Conservation (phyloP, 2,888 invertebrate genomes). For the Metopia argyrocephala region DNA sequence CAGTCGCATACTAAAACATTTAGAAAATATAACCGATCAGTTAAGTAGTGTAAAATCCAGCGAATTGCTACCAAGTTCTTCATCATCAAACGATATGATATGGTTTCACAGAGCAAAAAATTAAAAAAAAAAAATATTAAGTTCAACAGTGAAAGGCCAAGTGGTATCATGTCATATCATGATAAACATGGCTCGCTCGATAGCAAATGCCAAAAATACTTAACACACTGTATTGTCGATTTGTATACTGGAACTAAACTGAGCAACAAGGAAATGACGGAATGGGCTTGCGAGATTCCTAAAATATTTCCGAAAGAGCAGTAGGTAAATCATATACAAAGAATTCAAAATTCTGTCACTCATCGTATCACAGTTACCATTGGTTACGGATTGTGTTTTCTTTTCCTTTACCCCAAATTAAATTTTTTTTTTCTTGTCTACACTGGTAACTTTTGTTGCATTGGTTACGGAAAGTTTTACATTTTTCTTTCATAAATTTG, state of each 20-base stretch:
- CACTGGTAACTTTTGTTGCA: no score
- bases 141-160: constrained; percentile 34
- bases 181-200: constrained; percentile 11
- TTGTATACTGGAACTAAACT: constrained; percentile 15
- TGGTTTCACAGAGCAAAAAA: no score
- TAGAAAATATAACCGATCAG: constrained; percentile 23
- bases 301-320: constrained; percentile 24
- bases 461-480: no score
- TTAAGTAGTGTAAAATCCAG: constrained; percentile 12
- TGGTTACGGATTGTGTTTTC: no score
- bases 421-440: no score
- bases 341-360: no score
- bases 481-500: no score
- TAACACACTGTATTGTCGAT: constrained; percentile 14
- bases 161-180: constrained; percentile 27
- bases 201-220: constrained; percentile 13
- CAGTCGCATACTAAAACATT: constrained; percentile 14
- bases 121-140: constrained; percentile 29
- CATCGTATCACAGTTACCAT: no score
- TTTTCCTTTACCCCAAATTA: no score
- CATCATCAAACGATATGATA: constrained; percentile 21
- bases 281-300: constrained; percentile 22
- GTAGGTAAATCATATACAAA: no score
- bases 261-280: constrained; percentile 25
- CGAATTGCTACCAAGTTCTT: constrained; percentile 11